Evolutionary conservation across 2,797 vertebrate species (phyloP).

Genomic region (Epinephelus awoara): DNA sequence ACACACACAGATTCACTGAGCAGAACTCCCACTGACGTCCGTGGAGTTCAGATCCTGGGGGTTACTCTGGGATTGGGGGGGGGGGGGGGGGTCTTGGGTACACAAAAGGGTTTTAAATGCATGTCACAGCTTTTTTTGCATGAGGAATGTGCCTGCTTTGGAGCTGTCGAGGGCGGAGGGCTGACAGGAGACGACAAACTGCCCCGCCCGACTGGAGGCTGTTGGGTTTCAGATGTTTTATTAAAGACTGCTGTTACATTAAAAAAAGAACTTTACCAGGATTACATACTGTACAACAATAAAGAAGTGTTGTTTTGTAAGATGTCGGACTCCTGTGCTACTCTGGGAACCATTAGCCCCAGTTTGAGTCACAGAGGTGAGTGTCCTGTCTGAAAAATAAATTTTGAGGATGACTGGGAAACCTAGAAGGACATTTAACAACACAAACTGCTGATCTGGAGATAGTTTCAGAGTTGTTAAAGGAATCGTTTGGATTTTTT

Average conservation of each 20-base stretch:
- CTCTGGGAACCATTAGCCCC: conserved; percentile 6
- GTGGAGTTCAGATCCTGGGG: conserved; percentile 20
- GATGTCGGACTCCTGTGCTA: conserved; percentile 58
- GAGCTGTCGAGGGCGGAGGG: conserved; percentile 54
- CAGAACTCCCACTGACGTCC: neutral
- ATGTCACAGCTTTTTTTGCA: conserved; percentile 85
- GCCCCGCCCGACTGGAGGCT: conserved; percentile 55
- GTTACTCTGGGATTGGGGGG: conserved; percentile 11
- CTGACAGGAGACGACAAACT: conserved; percentile 30
- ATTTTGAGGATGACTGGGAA: neutral
- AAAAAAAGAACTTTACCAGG: conserved; percentile 69
- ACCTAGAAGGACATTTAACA: neutral
- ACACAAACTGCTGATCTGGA: neutral
- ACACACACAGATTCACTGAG: conserved; percentile 28
- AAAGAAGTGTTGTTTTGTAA: conserved; percentile 86
- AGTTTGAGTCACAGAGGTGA: neutral
- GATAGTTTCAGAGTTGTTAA: neutral
- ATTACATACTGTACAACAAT: conserved; percentile 80
- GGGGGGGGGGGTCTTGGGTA: neutral
- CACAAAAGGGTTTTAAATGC: conserved; percentile 68
- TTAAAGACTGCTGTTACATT: conserved; percentile 83
- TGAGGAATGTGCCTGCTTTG: conserved; percentile 87
- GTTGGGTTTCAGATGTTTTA: conserved; percentile 83
- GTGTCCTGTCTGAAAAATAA: neutral
- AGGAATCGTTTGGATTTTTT: no score